Percentiles rank a stretch among this genome's conserved stretches.
phyloP scores from a whole-genome alignment of 2,113 vertebrate genomes.

The Anhinga anhinga region DNA sequence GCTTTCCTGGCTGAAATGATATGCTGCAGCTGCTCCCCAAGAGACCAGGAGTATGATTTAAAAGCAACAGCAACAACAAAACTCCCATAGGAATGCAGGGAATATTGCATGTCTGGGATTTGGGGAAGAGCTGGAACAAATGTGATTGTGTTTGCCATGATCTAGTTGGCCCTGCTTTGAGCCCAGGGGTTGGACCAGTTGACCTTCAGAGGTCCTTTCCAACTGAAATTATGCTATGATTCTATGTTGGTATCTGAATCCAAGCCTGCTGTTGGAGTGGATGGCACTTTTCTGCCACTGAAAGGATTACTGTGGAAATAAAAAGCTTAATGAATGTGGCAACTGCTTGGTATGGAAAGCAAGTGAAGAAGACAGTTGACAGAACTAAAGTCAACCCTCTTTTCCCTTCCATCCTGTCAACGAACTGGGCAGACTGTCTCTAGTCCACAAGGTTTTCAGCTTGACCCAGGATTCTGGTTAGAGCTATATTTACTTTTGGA shows the following conservation, averaged over 20 bases:
- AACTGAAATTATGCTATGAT: not conserved
- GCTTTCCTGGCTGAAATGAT: constrained; percentile 13
- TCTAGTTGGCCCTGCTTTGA: not conserved
- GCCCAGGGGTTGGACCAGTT: not conserved
- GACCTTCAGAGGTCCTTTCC: constrained; percentile 45
- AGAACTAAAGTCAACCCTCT: not conserved
- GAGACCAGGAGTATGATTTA: constrained; percentile 26
- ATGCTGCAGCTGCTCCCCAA: constrained; percentile 45
- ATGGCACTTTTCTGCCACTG: not conserved
- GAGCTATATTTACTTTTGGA: not conserved
- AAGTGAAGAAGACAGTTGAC: not conserved
- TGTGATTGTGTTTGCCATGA: not conserved
- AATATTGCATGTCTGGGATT: not conserved
- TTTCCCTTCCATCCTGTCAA: not conserved
- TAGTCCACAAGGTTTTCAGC: not conserved
- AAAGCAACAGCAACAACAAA: constrained; percentile 10
- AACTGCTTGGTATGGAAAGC: not conserved
- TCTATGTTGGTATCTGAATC: not conserved
- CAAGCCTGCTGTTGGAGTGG: not conserved
- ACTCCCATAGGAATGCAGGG: not conserved
- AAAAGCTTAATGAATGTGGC: not conserved
- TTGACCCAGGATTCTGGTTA: not conserved
- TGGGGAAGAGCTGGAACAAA: constrained; percentile 2
- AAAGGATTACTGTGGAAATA: not conserved
- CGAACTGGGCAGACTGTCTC: not conserved